A percentile compares a stretch with the other conserved stretches of the same genome.
Evolutionary conservation across 2,113 vertebrate species (phyloP).

Genomic region (Ictalurus furcatus): DNA sequence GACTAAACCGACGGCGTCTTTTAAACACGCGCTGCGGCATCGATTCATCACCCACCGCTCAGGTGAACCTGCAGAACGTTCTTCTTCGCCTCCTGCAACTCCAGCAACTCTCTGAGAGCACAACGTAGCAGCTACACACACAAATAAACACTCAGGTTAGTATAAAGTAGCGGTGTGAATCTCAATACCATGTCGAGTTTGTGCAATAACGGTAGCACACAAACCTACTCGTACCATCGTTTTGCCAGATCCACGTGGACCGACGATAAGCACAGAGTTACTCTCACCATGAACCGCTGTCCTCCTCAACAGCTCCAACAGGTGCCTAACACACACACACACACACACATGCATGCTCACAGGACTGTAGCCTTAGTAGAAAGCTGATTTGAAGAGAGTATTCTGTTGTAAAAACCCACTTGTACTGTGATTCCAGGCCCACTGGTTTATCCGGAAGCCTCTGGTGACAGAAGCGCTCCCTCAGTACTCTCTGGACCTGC

Average conservation of each 20-base stretch:
- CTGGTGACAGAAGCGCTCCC: slow-evolving; percentile 81
- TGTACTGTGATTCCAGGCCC: slow-evolving; percentile 84
- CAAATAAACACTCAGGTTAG: not conserved
- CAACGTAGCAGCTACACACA: slow-evolving; percentile 78
- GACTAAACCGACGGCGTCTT: not conserved
- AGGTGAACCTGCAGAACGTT: slow-evolving; percentile 87
- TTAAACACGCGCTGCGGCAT: not conserved
- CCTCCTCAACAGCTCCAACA: slow-evolving; percentile 87
- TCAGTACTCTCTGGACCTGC: slow-evolving; percentile 83
- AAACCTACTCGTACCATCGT: slow-evolving; percentile 74
- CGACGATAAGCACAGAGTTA: slow-evolving; percentile 91
- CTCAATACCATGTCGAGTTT: not conserved
- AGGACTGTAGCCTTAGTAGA: not conserved
- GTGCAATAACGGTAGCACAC: not conserved
- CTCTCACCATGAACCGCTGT: slow-evolving; percentile 89
- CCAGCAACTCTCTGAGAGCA: slow-evolving; percentile 81
- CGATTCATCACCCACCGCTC: slow-evolving; percentile 73
- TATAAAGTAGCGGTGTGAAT: not conserved
- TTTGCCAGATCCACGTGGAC: slow-evolving; percentile 90
- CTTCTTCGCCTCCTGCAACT: slow-evolving; percentile 73
- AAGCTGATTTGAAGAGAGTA: not conserved
- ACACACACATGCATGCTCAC: not conserved
- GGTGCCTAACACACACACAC: slow-evolving; percentile 73
- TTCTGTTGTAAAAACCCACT: slow-evolving; percentile 69
- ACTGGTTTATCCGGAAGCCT: slow-evolving; percentile 68